Evolutionary conservation across 2,888 invertebrate species (phyloP), one percentile per base, ranked within the genome.

Genomic region (Apodemia hepburni): DNA sequence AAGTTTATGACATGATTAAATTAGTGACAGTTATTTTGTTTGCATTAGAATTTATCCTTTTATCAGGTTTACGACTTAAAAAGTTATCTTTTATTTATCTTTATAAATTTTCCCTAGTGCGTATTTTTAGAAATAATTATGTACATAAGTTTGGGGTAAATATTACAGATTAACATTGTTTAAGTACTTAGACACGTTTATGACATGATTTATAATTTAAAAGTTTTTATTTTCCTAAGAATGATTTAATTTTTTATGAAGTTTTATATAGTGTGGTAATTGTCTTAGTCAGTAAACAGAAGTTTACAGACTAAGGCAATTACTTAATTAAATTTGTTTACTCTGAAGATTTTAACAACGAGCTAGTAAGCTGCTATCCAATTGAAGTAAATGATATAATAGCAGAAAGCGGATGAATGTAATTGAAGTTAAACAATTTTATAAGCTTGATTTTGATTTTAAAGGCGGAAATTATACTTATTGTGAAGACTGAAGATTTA

Each of bases 31-130:
- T 2, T 49, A 22, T 51, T 22, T 49, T 51, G 12, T 51, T 51
- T 18, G 51, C 6, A 54, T 54, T 42, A 54, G 54, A 54, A 27
- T 27, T 54, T 12, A 51, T 51, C 17, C 11, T 51, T 54, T 54
- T 54, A 54, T 54, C 54, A 54, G 15, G 15, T 22, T 27, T 27
- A 54, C 54, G 22, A 27, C 54, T 27, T 27, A 54, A 54, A 27
- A 27, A 15, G 7, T 54, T 54, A 54, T 54, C 54, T 54, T 17
- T 11, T 9, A 51, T 22, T 18, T 17, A 51, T 22, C 22, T 18
- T 12, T 22, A 51, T 51, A 51, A 2, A 22, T 51, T 38, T 38
- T 5, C 15, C 38, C 33, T 33, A 1, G 8, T 38, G 12, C 12
- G 38, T 38, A 38, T 42, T 42, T 42, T 42, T 42, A 42, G n/a